These are phyloP conservation scores for Sinelater perroti DNA, from an alignment of 2,888 invertebrate genomes.

Conservation along the genomic window DNA sequence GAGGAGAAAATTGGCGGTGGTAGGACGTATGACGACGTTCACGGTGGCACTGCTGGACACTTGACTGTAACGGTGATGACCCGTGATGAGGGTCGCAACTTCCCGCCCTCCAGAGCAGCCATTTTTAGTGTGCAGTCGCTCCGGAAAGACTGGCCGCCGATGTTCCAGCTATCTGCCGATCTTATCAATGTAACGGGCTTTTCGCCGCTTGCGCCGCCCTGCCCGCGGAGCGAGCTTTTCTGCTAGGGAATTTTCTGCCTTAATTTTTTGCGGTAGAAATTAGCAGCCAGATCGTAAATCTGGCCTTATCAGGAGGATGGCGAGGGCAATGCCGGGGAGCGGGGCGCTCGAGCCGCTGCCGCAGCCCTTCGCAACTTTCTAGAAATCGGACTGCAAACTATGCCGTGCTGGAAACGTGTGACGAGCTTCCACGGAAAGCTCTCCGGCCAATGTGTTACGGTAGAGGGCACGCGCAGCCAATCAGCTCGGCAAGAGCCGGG, in stretches of 20 bases:
- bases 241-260: no score
- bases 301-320: no score
- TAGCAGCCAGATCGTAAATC: no score
- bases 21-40: conserved; percentile 37
- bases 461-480: conserved; percentile 56
- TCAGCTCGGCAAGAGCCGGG: conserved; percentile 45
- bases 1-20: conserved; percentile 15
- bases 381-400: conserved; percentile 42
- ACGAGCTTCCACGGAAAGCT: conserved; percentile 44
- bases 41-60: conserved; percentile 46
- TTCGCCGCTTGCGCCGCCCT: no score
- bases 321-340: no score
- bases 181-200: conserved; percentile 37
- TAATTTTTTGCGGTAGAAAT: no score
- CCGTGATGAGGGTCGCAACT: conserved; percentile 45
- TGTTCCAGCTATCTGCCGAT: conserved; percentile 13
- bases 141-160: neutral
- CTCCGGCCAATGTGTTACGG: conserved; percentile 44
- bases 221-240: no score
- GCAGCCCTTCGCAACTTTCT: no score
- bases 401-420: conserved; percentile 28
- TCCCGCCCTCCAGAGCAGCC: conserved; percentile 43
- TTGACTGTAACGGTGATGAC: conserved; percentile 41
- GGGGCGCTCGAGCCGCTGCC: no score
- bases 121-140: conserved; percentile 43